phyloP scores from a whole-genome alignment of 1,140 invertebrate genomes.

The Drosophila obscura region DNA sequence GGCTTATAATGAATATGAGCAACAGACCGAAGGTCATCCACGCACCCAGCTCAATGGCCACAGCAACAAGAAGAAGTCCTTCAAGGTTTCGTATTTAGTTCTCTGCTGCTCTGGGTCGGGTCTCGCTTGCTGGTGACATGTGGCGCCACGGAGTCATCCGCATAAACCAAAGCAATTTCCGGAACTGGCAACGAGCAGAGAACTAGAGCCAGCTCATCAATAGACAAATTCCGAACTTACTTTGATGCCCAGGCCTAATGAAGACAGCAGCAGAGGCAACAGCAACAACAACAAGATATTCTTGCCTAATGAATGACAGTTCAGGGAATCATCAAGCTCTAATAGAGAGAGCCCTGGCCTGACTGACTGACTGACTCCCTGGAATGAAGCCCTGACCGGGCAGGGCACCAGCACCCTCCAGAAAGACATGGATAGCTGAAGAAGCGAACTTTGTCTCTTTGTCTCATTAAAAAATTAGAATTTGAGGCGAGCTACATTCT shows the following conservation, averaged over 20 bases:
- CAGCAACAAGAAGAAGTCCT: slow-evolving; percentile 45
- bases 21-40: slow-evolving; percentile 73
- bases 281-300: slow-evolving; percentile 3
- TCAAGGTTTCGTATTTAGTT: slow-evolving; percentile 42
- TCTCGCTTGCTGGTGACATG: slow-evolving; percentile 46
- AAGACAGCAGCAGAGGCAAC: slow-evolving; percentile 33
- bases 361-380: slow-evolving; percentile 2
- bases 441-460: slow-evolving; percentile 31
- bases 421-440: slow-evolving; percentile 3
- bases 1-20: slow-evolving; percentile 83
- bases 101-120: background rate
- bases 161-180: slow-evolving; percentile 65
- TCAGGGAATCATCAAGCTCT: slow-evolving; percentile 5
- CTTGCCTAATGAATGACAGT: slow-evolving; percentile 54
- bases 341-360: background rate
- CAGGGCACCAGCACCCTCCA: background rate
- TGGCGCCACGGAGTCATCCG: slow-evolving; percentile 53
- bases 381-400: slow-evolving; percentile 7
- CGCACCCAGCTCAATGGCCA: background rate
- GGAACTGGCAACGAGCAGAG: slow-evolving; percentile 35
- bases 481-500: slow-evolving; percentile 24
- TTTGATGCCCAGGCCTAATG: slow-evolving; percentile 60
- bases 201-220: slow-evolving; percentile 2
- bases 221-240: slow-evolving; percentile 28
- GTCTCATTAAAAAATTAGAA: slow-evolving; percentile 62